Percentiles rank a stretch among this genome's conserved stretches.
phyloP scores from a whole-genome alignment of 2,888 invertebrate genomes.

The Anodontia alba region DNA sequence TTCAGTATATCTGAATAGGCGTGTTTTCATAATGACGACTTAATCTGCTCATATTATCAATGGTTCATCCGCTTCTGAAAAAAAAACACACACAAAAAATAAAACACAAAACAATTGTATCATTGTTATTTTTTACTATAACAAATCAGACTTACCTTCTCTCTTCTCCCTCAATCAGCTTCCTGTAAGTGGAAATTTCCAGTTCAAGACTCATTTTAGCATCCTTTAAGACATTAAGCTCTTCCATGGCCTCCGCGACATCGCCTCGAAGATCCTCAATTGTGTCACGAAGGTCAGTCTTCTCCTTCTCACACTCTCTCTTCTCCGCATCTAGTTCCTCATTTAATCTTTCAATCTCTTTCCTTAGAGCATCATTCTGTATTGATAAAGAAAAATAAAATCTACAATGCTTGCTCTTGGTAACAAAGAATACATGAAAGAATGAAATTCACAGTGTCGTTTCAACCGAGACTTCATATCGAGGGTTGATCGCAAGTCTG shows the following conservation, averaged over 20 bases:
- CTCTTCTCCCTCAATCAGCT: constrained; percentile 86
- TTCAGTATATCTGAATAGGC: too few relatives aligned
- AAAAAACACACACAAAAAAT: too few relatives aligned
- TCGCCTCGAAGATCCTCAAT: constrained; percentile 51
- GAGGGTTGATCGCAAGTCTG: background rate
- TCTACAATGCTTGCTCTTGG: background rate
- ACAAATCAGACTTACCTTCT: constrained; percentile 67
- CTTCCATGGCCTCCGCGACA: constrained; percentile 57
- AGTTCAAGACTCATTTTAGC: constrained; percentile 86
- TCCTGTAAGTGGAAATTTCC: constrained; percentile 86
- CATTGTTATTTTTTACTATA: too few relatives aligned
- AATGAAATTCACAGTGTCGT: background rate
- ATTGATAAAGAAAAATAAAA: too few relatives aligned
- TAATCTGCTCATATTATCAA: too few relatives aligned
- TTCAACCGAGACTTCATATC: background rate
- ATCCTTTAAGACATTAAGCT: constrained; percentile 81
- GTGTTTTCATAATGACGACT: too few relatives aligned
- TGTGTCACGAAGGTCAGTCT: constrained; percentile 45
- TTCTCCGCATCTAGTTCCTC: constrained; percentile 38
- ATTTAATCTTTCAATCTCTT: constrained; percentile 53
- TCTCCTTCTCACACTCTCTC: constrained; percentile 61
- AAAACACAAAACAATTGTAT: too few relatives aligned
- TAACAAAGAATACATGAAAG: too few relatives aligned
- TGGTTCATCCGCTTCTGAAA: too few relatives aligned
- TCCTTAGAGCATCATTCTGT: constrained; percentile 42